Evolutionary conservation across 1,140 invertebrate species (phyloP).

Genomic region (Drosophila sturtevanti): DNA sequence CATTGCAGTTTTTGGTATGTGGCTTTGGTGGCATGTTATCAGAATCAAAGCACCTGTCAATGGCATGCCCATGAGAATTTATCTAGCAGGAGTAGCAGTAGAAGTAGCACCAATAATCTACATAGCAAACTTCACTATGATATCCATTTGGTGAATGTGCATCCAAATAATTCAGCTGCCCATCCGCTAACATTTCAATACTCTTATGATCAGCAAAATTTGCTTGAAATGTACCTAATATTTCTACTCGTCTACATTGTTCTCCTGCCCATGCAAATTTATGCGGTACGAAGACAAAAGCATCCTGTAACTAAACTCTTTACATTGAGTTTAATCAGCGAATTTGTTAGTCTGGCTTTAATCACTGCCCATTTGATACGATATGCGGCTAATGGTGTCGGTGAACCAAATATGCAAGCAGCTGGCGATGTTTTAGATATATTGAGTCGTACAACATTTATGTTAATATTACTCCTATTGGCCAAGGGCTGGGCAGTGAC

Average conservation of each 20-base stretch:
- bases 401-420: conserved; percentile 90
- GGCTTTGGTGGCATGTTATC: conserved; percentile 95
- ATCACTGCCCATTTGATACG: conserved; percentile 95
- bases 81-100: conserved; percentile 53
- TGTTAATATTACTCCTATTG: conserved; percentile 95
- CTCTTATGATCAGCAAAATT: conserved; percentile 97
- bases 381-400: conserved; percentile 94
- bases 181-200: conserved; percentile 97
- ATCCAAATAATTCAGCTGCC: conserved; percentile 91
- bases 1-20: conserved; percentile 95
- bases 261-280: conserved; percentile 93
- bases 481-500: conserved; percentile 99
- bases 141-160: conserved; percentile 97
- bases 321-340: conserved; percentile 92
- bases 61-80: conserved; percentile 89
- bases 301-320: conserved; percentile 96
- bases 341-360: conserved; percentile 92
- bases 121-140: conserved; percentile 91
- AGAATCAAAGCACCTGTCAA: conserved; percentile 89
- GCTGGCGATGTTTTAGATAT: conserved; percentile 96
- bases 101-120: conserved; percentile 46
- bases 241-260: conserved; percentile 95
- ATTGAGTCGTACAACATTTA: conserved; percentile 95
- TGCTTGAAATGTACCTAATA: conserved; percentile 94
- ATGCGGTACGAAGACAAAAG: conserved; percentile 92